These are phyloP conservation scores for Caenorhabditis sp. DNA, from an alignment of 2,888 invertebrate genomes.

Conservation along the genomic window DNA sequence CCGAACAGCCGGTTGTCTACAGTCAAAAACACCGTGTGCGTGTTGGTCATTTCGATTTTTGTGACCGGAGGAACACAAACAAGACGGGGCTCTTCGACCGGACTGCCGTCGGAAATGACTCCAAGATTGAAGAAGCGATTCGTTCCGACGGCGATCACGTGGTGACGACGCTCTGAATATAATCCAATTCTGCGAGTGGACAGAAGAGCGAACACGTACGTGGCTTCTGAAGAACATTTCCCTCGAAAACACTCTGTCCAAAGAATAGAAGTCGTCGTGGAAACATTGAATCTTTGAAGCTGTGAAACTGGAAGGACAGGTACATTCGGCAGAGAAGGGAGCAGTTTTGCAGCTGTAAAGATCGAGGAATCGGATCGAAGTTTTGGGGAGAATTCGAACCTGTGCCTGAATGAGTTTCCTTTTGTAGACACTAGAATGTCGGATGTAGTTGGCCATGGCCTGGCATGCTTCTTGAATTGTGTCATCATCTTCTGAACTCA, in stretches of 20 bases:
- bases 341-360: background rate
- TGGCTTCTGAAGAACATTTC: too few relatives aligned
- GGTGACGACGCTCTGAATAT: constrained; percentile 18
- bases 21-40: constrained; percentile 42
- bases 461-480: background rate
- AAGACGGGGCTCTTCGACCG: constrained; percentile 25
- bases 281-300: constrained; percentile 7
- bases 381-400: background rate
- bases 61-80: constrained; percentile 14
- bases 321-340: constrained; percentile 14
- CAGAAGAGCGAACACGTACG: too few relatives aligned
- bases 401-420: background rate
- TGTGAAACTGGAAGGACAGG: constrained; percentile 14
- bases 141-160: constrained; percentile 26
- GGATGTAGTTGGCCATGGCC: constrained; percentile 21
- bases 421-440: constrained; percentile 21
- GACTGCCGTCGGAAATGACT: constrained; percentile 47
- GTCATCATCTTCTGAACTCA: constrained; percentile 5
- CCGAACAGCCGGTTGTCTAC: constrained; percentile 17
- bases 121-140: constrained; percentile 54
- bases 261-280: constrained; percentile 17
- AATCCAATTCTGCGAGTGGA: too few relatives aligned
- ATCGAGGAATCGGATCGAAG: background rate
- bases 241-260: constrained; percentile 1
- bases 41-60: constrained; percentile 40